These are phyloP conservation scores for Macquaria australasica DNA, from an alignment of 2,113 vertebrate species.

Conservation along the genomic window DNA sequence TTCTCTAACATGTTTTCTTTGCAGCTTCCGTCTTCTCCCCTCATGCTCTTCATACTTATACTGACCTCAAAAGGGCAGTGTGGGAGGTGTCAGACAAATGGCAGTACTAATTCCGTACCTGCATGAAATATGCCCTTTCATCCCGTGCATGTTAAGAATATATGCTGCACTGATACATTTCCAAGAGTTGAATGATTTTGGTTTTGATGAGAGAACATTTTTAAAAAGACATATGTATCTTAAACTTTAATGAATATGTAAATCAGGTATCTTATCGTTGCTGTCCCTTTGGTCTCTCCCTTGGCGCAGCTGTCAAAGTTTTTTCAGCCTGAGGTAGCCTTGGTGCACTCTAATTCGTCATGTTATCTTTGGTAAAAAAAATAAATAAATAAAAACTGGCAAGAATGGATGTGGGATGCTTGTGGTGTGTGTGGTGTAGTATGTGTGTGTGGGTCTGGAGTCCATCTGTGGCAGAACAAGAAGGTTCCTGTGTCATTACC, in stretches of 20 bases:
- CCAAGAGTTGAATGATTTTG: not conserved
- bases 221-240: not conserved
- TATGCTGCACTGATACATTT: not conserved
- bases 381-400: too few relatives aligned
- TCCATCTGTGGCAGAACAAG: slow-evolving; percentile 79
- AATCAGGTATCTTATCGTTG: not conserved
- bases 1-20: not conserved
- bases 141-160: not conserved
- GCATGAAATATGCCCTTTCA: slow-evolving; percentile 12
- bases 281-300: not conserved
- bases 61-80: slow-evolving; percentile 76
- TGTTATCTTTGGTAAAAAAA: slow-evolving; percentile 31
- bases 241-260: slow-evolving; percentile 1
- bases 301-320: not conserved
- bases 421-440: slow-evolving; percentile 12
- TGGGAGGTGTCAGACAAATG: slow-evolving; percentile 48
- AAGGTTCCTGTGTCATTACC: slow-evolving; percentile 81
- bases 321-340: not conserved
- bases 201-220: not conserved
- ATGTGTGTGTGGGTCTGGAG: slow-evolving; percentile 38
- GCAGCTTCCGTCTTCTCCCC: not conserved
- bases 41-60: not conserved
- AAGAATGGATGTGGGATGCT: not conserved
- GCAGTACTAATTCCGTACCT: slow-evolving; percentile 16
- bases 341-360: not conserved